Evolutionary conservation across 2,797 vertebrate genomes (phyloP), one percentile per base, ranked within the genome.

Genomic region (Peromyscus eremicus): DNA sequence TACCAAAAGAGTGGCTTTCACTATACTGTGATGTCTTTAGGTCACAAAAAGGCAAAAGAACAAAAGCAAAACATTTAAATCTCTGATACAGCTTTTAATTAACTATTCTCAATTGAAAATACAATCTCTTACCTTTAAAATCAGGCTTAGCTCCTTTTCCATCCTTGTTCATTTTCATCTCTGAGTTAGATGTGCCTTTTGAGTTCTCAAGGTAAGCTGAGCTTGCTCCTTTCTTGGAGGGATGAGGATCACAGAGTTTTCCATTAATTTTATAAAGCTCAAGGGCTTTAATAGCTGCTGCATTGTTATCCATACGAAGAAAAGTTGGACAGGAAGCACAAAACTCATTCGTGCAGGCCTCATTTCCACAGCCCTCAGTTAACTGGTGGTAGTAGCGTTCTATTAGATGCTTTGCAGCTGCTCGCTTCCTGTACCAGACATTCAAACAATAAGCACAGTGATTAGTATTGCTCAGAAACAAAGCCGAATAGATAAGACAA

Each of bases 321-420:
- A 99, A 99, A 98, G 99, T 99, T 97, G 98, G 98, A 98, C 99
- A 99, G 97, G 99, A 99, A 98, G 99, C 99, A 98, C 99, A 99
- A 98, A 99, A 99, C 99, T 99, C 99, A 99, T 99, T 99, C 98
- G 99, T 99, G 99, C 99, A 99, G 99, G 99, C 99, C 98, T 99
- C 99, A 99, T 99, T 99, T 99, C 99, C 99, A 99, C 99, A 99
- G 99, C 99, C 99, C 98, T 99, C 99, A 23, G 99, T 99, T 99
- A 99, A 99, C 99, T 99, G 99, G 98, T 99, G 99, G 99, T 99
- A 99, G 99, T 99, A 99, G 99, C 99, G 99, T 99, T 99, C 99
- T 98, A 99, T 99, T 99, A 99, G 99, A 99, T 99, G 99, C 99
- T 99, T 99, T 99, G 99, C 99, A 99, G 99, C 99, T 98, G 99